Evolutionary conservation across 2,888 invertebrate species (phyloP), one percentile per base, ranked within the genome.

Genomic region (Scelioninae gen. 1): DNA sequence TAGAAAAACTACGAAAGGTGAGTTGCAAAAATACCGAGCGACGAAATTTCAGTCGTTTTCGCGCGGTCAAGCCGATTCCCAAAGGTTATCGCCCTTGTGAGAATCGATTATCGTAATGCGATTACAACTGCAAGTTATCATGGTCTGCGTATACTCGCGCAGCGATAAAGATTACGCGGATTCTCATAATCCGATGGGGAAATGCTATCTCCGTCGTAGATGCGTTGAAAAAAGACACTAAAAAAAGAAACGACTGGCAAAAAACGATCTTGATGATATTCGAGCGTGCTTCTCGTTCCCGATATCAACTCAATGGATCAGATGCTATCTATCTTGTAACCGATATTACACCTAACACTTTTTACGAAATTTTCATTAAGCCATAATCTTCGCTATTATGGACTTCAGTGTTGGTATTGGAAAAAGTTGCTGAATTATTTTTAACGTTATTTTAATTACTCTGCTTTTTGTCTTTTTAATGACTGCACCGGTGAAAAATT

Each of bases 271-370:
- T 38, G 47, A 62, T 66, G 79, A 76, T 83, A 79, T 83, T 79
- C 69, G 65, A 83, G 71, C 74, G 56, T 65, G 43, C 65, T 55
- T 75, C 68, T 75, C 79, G 79, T 69, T 76, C 76, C 43, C 76
- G 72, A 75, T 75, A 78, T 83, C 75, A 69, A 74, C 43, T 69
- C 77, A 55, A 43, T 60, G 82, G 71, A 76, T 76, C 77, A 58
- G 74, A 78, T 78, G 76, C 68, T 74, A 82, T 82, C 77, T 72
- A 77, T 77, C 77, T 62, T 77, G 82, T 82, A 82, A 82, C 71
- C 55, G 82, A 82, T 82, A 82, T 62, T 74, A 78, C 66, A 71
- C 68, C 78, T 53, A n/a, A 58, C 62, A 32, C 66, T 77, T 82
- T 82, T 77, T 60, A 63, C 78, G 45, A 60, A 78, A 82, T 66